phyloP scores from a whole-genome alignment of 2,113 vertebrate genomes.

The Aramus guarauna region DNA sequence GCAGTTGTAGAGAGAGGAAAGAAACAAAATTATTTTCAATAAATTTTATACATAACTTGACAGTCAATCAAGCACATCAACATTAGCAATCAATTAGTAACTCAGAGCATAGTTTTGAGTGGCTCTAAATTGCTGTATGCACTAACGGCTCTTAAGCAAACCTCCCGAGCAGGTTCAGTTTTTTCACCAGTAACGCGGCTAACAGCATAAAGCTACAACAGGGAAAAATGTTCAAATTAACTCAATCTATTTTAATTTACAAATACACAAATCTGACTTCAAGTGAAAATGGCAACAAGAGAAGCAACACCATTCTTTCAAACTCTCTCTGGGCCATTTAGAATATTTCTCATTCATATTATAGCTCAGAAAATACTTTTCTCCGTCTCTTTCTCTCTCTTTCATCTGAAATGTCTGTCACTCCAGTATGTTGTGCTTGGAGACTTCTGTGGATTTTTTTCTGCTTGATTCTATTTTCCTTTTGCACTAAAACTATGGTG shows the following conservation, averaged over 20 bases:
- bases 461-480: not conserved
- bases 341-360: not conserved
- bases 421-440: not conserved
- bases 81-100: slow-evolving; percentile 50
- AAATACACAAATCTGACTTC: not conserved
- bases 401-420: not conserved
- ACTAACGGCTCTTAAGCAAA: slow-evolving; percentile 8
- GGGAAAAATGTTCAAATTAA: not conserved
- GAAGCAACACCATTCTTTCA: not conserved
- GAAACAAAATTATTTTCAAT: slow-evolving; percentile 5
- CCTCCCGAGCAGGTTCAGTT: not conserved
- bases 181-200: not conserved
- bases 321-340: not conserved
- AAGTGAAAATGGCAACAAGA: not conserved
- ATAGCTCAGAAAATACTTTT: not conserved
- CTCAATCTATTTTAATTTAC: slow-evolving; percentile 17
- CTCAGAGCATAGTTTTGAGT: not conserved
- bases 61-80: not conserved
- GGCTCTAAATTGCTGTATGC: slow-evolving; percentile 9
- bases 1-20: not conserved
- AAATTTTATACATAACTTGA: slow-evolving; percentile 22
- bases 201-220: not conserved
- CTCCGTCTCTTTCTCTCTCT: not conserved
- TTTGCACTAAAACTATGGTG: not conserved
- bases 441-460: not conserved